Evolutionary conservation across 2,113 vertebrate species (phyloP).

Genomic region (Myotis davidii): DNA sequence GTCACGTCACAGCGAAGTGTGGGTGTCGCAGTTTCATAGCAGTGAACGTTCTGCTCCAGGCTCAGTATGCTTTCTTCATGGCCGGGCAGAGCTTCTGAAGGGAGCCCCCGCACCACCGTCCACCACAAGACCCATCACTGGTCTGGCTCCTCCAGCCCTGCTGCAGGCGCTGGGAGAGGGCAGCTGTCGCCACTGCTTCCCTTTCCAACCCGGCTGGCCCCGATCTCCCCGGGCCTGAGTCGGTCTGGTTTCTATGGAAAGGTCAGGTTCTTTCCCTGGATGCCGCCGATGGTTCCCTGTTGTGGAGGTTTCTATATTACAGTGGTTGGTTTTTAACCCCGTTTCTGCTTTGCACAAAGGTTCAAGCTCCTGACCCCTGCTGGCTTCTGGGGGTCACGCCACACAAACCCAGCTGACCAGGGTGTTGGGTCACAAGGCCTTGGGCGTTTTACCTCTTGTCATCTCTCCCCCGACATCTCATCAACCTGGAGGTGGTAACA

Average conservation of each 20-base stretch:
- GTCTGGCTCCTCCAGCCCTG: no score
- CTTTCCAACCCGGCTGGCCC: neutral
- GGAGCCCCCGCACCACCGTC: fast-evolving
- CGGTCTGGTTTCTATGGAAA: neutral
- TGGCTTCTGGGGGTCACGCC: neutral
- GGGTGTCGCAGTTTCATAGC: neutral
- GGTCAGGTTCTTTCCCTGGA: neutral
- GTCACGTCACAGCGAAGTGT: neutral
- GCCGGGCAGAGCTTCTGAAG: neutral
- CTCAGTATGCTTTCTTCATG: neutral
- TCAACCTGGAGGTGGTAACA: neutral
- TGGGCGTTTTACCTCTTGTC: neutral
- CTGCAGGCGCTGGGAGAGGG: no score
- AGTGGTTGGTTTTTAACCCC: neutral
- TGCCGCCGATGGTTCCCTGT: fast-evolving
- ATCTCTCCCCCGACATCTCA: neutral
- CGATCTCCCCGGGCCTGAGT: neutral
- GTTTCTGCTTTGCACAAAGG: neutral
- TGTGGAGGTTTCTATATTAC: no score
- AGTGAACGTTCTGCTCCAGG: neutral
- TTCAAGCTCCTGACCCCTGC: neutral
- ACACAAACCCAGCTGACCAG: neutral
- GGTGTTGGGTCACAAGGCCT: neutral
- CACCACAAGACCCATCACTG: fast-evolving
- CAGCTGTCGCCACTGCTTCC: neutral